These are phyloP conservation scores for Drosophila mauritiana DNA, from an alignment of 1,140 invertebrate genomes.

Conservation along the genomic window DNA sequence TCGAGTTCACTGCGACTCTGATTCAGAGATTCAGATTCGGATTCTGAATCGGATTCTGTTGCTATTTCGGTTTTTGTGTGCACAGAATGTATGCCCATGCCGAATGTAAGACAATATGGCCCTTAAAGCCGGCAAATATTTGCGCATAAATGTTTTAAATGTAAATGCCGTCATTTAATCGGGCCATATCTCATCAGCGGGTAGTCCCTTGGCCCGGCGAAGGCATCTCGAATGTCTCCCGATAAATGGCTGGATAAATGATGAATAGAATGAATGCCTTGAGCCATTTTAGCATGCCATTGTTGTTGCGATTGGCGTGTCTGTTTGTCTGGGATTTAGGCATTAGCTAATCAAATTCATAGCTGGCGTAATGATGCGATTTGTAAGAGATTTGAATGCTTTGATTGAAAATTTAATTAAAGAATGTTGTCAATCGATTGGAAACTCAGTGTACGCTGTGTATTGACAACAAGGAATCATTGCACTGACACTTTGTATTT, in stretches of 20 bases:
- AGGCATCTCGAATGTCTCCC: slow-evolving; percentile 63
- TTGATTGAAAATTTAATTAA: slow-evolving; percentile 67
- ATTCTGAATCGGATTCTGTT: slow-evolving; percentile 1
- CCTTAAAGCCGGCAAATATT: slow-evolving; percentile 58
- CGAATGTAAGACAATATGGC: slow-evolving; percentile 40
- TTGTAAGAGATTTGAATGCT: slow-evolving; percentile 18
- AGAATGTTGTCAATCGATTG: slow-evolving; percentile 13
- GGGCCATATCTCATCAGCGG: slow-evolving; percentile 49
- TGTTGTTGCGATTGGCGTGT: slow-evolving; percentile 53
- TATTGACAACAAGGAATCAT: not conserved
- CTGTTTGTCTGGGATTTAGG: slow-evolving; percentile 70
- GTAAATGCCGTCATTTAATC: slow-evolving; percentile 68
- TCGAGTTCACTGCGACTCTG: slow-evolving; percentile 45
- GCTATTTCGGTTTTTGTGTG: slow-evolving; percentile 1
- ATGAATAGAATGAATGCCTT: slow-evolving; percentile 79
- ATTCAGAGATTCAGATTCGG: not conserved
- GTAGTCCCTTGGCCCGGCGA: not conserved
- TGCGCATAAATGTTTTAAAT: slow-evolving; percentile 73
- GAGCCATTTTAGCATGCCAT: slow-evolving; percentile 60
- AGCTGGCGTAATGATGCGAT: slow-evolving; percentile 65
- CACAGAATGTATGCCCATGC: slow-evolving; percentile 31
- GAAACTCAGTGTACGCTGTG: too few species aligned
- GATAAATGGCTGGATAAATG: slow-evolving; percentile 72
- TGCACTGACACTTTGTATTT: slow-evolving; percentile 1
- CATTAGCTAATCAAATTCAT: slow-evolving; percentile 80